Percentiles rank a stretch among this genome's conserved stretches.
Evolutionary conservation across 2,888 invertebrate species (phyloP).

Genomic region (Escarpia spicata): DNA sequence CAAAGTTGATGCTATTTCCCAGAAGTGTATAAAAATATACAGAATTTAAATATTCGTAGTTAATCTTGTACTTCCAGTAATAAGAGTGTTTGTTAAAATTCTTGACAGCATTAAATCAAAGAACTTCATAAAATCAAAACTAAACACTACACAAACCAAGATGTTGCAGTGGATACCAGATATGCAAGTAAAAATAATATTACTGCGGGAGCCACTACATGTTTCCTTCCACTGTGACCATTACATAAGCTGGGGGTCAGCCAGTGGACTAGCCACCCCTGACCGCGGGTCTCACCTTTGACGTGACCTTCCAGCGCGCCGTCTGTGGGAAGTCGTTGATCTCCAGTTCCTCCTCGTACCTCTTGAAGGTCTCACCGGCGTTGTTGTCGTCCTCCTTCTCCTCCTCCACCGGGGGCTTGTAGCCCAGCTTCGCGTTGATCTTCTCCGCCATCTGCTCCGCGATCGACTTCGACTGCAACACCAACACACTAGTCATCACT

Average conservation of each 20-base stretch:
- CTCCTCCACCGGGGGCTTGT: slow-evolving; percentile 78
- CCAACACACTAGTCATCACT: background rate
- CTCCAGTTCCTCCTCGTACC: slow-evolving; percentile 98
- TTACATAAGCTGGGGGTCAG: background rate
- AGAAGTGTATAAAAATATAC: background rate
- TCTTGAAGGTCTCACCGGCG: slow-evolving; percentile 56
- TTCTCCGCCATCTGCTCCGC: slow-evolving; percentile 97
- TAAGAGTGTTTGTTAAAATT: no score
- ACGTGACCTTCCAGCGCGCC: slow-evolving; percentile 97
- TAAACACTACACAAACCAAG: no score
- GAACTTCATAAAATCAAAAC: no score
- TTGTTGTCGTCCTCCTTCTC: slow-evolving; percentile 67
- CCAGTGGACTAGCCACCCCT: background rate
- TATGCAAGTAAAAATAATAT: no score
- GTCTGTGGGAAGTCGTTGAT: slow-evolving; percentile 99
- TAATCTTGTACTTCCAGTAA: background rate
- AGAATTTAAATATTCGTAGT: background rate
- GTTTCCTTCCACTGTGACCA: background rate
- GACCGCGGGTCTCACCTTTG: slow-evolving; percentile 73
- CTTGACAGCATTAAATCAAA: no score
- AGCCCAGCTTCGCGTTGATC: slow-evolving; percentile 95
- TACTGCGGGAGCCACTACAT: background rate
- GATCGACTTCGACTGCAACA: slow-evolving; percentile 78
- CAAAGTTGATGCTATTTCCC: background rate
- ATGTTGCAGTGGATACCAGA: no score